These are phyloP conservation scores for Liasis olivaceus DNA, from an alignment of 2,797 vertebrate species.

Conservation along the genomic window DNA sequence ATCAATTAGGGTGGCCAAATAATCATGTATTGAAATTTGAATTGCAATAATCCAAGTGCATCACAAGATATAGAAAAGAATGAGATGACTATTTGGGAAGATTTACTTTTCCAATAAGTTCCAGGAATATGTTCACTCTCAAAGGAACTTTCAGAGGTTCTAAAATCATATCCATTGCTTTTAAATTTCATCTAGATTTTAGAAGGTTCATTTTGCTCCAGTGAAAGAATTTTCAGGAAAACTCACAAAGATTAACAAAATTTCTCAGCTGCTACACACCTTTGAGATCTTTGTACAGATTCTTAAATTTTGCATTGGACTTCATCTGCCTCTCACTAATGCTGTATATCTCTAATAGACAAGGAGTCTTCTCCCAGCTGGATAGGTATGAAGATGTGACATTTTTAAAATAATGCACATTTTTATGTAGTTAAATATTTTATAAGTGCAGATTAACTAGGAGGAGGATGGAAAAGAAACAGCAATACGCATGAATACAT, in stretches of 20 bases:
- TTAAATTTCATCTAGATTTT: not conserved
- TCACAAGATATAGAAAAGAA: not conserved
- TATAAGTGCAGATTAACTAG: not conserved
- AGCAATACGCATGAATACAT: not conserved
- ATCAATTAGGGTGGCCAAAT: not conserved
- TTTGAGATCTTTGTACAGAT: not conserved
- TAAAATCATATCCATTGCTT: not conserved
- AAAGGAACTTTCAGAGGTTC: not conserved
- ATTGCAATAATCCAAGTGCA: conserved; percentile 9
- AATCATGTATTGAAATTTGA: not conserved
- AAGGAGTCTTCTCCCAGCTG: not conserved
- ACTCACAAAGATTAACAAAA: not conserved
- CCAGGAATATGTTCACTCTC: not conserved
- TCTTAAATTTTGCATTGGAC: not conserved
- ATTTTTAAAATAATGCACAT: not conserved
- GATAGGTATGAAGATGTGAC: not conserved
- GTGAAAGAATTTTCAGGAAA: not conserved
- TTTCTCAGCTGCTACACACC: not conserved
- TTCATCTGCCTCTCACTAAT: not conserved
- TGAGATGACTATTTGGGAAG: not conserved
- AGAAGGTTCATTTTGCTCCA: not conserved
- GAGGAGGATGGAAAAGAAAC: not conserved
- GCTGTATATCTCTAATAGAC: not conserved
- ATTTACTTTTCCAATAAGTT: not conserved
- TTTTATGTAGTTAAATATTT: not conserved